Conservation (phyloP, 2,797 vertebrate genomes). For the Notamacropus eugenii region DNA sequence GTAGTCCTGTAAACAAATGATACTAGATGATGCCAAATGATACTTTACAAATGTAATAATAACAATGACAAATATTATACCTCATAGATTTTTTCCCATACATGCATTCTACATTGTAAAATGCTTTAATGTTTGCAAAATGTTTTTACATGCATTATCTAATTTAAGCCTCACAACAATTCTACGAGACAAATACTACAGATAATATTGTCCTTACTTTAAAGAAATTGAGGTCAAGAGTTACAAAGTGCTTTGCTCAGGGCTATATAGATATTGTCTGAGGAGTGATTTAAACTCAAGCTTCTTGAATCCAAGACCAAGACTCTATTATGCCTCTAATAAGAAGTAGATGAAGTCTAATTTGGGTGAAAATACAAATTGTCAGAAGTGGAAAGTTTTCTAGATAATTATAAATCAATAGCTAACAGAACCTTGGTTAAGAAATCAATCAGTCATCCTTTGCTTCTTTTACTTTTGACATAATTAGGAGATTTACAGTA, state of each 20-base stretch:
- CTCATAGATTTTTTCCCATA: neutral
- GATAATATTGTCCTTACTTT: neutral
- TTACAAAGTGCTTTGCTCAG: neutral
- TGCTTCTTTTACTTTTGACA: conserved; percentile 20
- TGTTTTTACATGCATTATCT: neutral
- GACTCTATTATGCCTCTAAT: neutral
- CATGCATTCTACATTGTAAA: neutral
- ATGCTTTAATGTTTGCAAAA: neutral
- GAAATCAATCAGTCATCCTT: neutral
- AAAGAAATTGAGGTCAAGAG: neutral
- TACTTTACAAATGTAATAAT: neutral
- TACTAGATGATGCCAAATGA: neutral
- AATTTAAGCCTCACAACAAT: neutral
- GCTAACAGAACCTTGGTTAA: neutral
- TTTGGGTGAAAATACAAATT: conserved; percentile 15
- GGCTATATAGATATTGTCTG: neutral
- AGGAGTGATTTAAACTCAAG: neutral
- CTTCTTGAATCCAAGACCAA: neutral
- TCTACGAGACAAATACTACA: neutral
- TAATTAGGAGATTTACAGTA: neutral
- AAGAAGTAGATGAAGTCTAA: conserved; percentile 13
- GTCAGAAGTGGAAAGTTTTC: conserved; percentile 21
- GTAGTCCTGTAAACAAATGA: neutral
- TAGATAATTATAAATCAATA: conserved; percentile 6
- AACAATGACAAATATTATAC: neutral